Percentiles rank a stretch among this genome's conserved stretches.
These are phyloP conservation scores for Halictus rubicundus DNA, from an alignment of 1,140 invertebrate genomes.

Conservation along the genomic window DNA sequence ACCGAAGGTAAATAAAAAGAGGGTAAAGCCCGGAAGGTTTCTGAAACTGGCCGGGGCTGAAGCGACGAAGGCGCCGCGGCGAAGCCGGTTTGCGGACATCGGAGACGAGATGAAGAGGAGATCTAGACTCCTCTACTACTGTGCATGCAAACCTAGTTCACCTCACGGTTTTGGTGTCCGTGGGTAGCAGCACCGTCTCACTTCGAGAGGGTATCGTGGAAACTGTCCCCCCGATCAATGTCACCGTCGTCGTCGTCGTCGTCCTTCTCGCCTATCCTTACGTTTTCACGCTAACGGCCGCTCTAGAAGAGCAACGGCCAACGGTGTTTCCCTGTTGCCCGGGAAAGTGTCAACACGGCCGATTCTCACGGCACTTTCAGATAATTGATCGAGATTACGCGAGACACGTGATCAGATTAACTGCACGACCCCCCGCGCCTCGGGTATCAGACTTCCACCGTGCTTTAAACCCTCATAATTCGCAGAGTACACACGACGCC, in stretches of 20 bases:
- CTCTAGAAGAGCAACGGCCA: slow-evolving; percentile 32
- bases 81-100: slow-evolving; percentile 47
- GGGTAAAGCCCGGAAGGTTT: background rate
- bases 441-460: background rate
- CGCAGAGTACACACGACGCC: no score
- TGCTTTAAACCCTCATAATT: no score
- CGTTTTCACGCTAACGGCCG: slow-evolving; percentile 15
- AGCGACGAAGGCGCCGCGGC: slow-evolving; percentile 4
- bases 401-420: slow-evolving; percentile 4
- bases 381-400: slow-evolving; percentile 13
- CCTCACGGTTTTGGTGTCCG: slow-evolving; percentile 31
- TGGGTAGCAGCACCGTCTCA: slow-evolving; percentile 17
- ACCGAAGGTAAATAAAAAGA: slow-evolving; percentile 47
- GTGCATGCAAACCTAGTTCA: slow-evolving; percentile 56
- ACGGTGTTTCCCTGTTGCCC: slow-evolving; percentile 24
- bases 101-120: slow-evolving; percentile 55
- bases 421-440: background rate
- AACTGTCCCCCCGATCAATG: slow-evolving; percentile 54
- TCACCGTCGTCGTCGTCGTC: slow-evolving; percentile 18
- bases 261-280: slow-evolving; percentile 10
- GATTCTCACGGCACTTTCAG: background rate
- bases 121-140: slow-evolving; percentile 38
- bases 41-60: slow-evolving; percentile 8
- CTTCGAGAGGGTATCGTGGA: slow-evolving; percentile 49
- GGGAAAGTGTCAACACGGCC: slow-evolving; percentile 18